These are phyloP conservation scores for Podabrus alpinus DNA, from an alignment of 2,888 invertebrate genomes.

Conservation along the genomic window DNA sequence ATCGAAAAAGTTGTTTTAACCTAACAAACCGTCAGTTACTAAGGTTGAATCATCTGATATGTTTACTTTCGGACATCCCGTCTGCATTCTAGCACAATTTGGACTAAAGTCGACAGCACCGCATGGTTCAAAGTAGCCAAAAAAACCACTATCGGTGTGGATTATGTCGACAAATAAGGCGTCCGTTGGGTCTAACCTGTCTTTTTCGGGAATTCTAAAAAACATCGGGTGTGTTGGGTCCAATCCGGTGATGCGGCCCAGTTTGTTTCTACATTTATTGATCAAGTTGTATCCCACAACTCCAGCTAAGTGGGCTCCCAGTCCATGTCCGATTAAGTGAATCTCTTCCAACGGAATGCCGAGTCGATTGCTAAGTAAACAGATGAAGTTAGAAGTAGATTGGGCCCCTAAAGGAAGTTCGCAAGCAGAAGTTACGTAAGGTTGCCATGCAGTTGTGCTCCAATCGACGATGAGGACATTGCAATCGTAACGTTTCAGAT, in stretches of 20 bases:
- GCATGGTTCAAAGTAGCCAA: conserved; percentile 14
- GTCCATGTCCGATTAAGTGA: conserved; percentile 18
- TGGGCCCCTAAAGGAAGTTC: background rate
- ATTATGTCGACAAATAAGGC: conserved; percentile 18
- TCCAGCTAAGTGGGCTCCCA: conserved; percentile 21
- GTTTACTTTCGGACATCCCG: background rate
- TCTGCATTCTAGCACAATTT: conserved; percentile 15
- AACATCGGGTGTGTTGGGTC: conserved; percentile 20
- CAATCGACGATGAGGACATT: conserved; percentile 17
- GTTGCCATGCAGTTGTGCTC: background rate
- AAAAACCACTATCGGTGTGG: conserved; percentile 7
- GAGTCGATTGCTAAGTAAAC: background rate
- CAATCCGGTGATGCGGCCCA: conserved; percentile 17
- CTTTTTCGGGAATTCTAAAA: background rate
- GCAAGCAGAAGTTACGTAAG: background rate
- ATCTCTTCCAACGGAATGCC: background rate
- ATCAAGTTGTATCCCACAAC: conserved; percentile 6
- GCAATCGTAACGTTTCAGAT: conserved; percentile 8
- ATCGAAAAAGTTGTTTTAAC: background rate
- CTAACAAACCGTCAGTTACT: background rate
- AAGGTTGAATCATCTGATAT: background rate
- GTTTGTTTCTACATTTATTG: background rate
- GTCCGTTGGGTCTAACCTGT: conserved; percentile 10
- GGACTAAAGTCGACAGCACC: conserved; percentile 18
- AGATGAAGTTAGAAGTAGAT: conserved; percentile 2